Base-by-base conservation (phyloP, 2,797 vertebrate species). In the Bovichtus variegatus region DNA sequence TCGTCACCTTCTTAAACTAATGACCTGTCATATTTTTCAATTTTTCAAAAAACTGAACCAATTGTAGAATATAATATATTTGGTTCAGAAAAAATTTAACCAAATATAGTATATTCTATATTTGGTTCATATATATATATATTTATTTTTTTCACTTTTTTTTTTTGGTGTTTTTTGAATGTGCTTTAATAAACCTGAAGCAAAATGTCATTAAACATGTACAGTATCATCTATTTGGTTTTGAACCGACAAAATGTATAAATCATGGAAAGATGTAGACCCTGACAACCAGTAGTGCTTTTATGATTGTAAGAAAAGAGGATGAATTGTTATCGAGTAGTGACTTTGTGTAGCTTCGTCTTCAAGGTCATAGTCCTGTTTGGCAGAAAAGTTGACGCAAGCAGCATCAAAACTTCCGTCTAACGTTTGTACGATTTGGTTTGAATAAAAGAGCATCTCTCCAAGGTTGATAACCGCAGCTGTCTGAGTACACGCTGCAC, bases 391-490 rank as follows among this genome's bases (percentile, higher is more conserved):
- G 65, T 51, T 40, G 43, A 47, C 41, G 47, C n/a, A 12, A 40
- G 34, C 38, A 9, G 40, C 18, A 49, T 34, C 27, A 71, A n/a
- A 72, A 72, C 43, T 76, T 19, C 19, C 1, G 10, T 54, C 46
- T 57, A 10, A 59, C 1, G 0, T 9, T 9, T 64, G 74, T 9
- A 65, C 59, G 31, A 62, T 63, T 82, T 47, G 57, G 49, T 61
- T 80, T 68, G 76, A 84, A 84, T 74, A 80, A 76, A 76, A 66
- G 64, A 67, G 62, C 67, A 86, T 82, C 73, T 54, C 74, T 63
- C 80, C 44, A 70, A 65, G 65, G 80, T 67, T 81, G 77, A 84
- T 73, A 71, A 73, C 40, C 16, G 61, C 58, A 44, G 61, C 80
- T 55, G 68, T 74, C 50, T 62, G 60, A 74, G 55, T 40, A 34